Evolutionary conservation across 1,140 invertebrate species (phyloP), one percentile per base, ranked within the genome.

Genomic region (Drosophila jambulina): DNA sequence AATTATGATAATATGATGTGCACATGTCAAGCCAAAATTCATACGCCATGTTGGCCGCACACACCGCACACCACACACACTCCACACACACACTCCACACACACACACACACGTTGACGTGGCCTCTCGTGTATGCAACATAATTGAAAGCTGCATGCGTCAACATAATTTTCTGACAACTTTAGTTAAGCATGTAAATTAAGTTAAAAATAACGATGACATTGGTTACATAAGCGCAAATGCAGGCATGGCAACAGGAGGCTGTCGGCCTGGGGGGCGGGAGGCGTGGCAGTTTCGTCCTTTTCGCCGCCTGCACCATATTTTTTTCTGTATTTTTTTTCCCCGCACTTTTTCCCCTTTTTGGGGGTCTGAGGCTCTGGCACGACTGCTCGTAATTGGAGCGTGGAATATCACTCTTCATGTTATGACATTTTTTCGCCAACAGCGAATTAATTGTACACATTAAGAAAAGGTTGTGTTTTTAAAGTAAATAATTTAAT

Each of bases 321-420:
- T 49, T 49, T n/a, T n/a, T 49, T 25, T 48, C 2, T 25, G 5
- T 29, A 13, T 4, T n/a, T 12, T 19, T n/a, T 27, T 27, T 12
- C 9, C 4, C 12, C 23, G 21, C 3, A 25, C 9, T 27, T 27
- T 49, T 29, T 27, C 21, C 12, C 34, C 21, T n/a, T 56, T 56
- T 56, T 25, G 21, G 51, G 19, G 21, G 63, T 58, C 65, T 43
- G 36, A 53, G 53, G 53, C 76, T 58, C 49, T 75, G 79, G 79
- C 82, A 82, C 79, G 76, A 78, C 82, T 80, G 78, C 85, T 82
- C 85, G 86, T 92, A 92, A 92, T 92, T 92, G 91, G 91, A 85
- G 91, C 91, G 82, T 92, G 83, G 81, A 92, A 91, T 91, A 92
- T 91, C 86, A 91, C 91, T 92, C 91, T 92, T 92, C 91, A 88